These are phyloP conservation scores for Tethea ocularis DNA, from an alignment of 2,888 invertebrate genomes.

Conservation along the genomic window DNA sequence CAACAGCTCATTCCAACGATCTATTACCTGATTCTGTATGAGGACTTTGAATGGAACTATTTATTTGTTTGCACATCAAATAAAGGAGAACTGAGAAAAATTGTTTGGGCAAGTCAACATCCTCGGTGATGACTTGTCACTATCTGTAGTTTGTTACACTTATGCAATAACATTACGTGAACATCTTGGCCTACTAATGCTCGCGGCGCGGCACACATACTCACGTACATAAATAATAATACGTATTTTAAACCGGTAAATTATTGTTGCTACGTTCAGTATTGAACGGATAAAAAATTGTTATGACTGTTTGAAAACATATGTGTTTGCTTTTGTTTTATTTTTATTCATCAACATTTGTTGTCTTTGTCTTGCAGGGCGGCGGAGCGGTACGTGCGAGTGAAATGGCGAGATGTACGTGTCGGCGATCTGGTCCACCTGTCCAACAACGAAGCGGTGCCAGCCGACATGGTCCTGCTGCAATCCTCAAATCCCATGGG, in stretches of 20 bases:
- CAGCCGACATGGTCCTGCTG: conserved; percentile 96
- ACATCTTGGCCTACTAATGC: conserved; percentile 9
- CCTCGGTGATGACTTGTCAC: conserved; percentile 8
- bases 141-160: conserved; percentile 6
- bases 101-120: conserved; percentile 1
- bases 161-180: conserved; percentile 11
- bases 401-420: conserved; percentile 94
- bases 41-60: background rate
- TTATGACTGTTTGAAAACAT: conserved; percentile 25
- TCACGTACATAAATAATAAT: background rate
- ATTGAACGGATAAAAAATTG: conserved; percentile 15
- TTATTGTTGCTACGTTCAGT: background rate
- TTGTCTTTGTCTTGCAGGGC: conserved; percentile 82
- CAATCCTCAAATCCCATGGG: conserved; percentile 95
- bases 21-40: too few species aligned
- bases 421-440: conserved; percentile 98
- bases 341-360: conserved; percentile 10
- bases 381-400: conserved; percentile 91
- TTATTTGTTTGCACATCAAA: background rate
- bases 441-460: conserved; percentile 98
- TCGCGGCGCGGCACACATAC: conserved; percentile 2
- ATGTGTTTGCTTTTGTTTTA: conserved; percentile 24
- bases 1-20: background rate
- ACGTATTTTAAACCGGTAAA: conserved; percentile 1
- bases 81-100: background rate